Base-by-base conservation (phyloP, 30 jellyfish, hydroid and myxozoan genomes). In the Aurelia coerulea region DNA sequence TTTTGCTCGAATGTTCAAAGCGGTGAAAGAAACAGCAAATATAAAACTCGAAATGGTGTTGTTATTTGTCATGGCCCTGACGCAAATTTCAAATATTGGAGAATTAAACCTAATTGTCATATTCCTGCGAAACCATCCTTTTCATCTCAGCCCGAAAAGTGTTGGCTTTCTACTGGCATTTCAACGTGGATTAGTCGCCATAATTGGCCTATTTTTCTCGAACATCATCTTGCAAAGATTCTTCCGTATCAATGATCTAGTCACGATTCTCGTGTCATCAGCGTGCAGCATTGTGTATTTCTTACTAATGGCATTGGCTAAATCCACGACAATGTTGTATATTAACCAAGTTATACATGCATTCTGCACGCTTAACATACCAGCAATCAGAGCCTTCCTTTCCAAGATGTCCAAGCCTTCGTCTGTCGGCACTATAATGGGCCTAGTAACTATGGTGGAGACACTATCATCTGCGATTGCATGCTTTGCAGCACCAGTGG, bases 401-500 rank as follows among this genome's bases (percentile, higher is more conserved):
- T 79, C 89, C 10, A 79, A 79, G 37, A 79, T 63, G 80, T 63
- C 89, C 52, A 64, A 63, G 19, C 68, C 79, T 10, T 62, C 75
- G 10, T 16, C 79, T 7, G 59, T 64, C 17, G 89, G 89, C 31
- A 68, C 79, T 18, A 49, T 64, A 13, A 65, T 79, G 60, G 89
- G 89, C 10, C 67, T 65, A 3, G 80, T 64, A 37, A 29, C 66
- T 10, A 62, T 64, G 80, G 79, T 79, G 14, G 89, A 79, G 79
- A 32, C 89, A 5, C 52, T 79, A 18, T 62, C 89, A 60, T 54
- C 79, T 67, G 75, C 63, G 6, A 46, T 79, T 13, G 79, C 79
- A 62, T 62, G 89, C 79, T 65, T 79, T 51, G 89, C 70, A 62
- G 69, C 76, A 3, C 89, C 89, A 10, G 29, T 64, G 17, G 77